phyloP scores from a whole-genome alignment of 2,888 invertebrate species.

The Muscina levida region DNA sequence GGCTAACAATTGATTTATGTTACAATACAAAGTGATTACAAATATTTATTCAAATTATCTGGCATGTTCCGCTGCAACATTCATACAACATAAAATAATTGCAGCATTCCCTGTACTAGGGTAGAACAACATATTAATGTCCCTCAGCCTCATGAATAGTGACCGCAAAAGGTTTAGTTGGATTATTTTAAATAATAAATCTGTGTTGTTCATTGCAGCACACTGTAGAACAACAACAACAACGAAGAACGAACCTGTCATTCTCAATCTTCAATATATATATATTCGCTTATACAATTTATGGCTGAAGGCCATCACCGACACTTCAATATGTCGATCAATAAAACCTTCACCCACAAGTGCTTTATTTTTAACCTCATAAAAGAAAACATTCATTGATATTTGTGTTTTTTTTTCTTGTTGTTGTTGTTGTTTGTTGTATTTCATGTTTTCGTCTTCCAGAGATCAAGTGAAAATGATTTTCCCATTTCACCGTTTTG shows the following conservation, averaged over 20 bases:
- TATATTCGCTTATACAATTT: conserved; percentile 45
- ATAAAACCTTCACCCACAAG: conserved; percentile 63
- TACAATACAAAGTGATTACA: conserved; percentile 51
- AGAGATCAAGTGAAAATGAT: conserved; percentile 38
- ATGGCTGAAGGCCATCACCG: conserved; percentile 55
- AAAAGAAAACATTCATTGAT: neutral
- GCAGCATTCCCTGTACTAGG: too few species aligned
- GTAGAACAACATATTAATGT: too few species aligned
- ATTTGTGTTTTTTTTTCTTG: neutral
- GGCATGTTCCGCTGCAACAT: too few species aligned
- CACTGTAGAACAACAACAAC: too few species aligned
- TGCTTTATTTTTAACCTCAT: conserved; percentile 53
- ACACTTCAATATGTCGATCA: conserved; percentile 61
- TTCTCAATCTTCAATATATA: conserved; percentile 36
- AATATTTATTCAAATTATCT: conserved; percentile 64
- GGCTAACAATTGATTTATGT: conserved; percentile 56
- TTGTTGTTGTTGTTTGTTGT: too few species aligned
- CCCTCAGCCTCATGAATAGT: too few species aligned
- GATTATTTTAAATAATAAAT: too few species aligned
- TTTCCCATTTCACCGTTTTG: conserved; percentile 38
- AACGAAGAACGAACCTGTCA: conserved; percentile 51
- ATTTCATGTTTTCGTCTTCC: conserved; percentile 27
- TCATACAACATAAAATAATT: too few species aligned
- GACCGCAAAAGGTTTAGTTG: too few species aligned
- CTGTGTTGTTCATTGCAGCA: too few species aligned